These are phyloP conservation scores for Thumatha senex DNA, from an alignment of 2,888 invertebrate species.

Conservation along the genomic window DNA sequence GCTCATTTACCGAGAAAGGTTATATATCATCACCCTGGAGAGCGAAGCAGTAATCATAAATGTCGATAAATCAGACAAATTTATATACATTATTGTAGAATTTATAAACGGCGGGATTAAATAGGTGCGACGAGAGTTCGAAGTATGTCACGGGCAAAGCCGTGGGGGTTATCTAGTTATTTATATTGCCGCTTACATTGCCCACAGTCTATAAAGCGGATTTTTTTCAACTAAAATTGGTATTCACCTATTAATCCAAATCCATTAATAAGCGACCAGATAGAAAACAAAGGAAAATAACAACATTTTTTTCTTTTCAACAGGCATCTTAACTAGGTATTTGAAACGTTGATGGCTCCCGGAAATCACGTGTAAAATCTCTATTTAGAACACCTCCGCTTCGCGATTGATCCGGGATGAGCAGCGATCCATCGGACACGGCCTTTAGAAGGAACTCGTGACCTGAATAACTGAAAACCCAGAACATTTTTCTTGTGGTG, in stretches of 20 bases:
- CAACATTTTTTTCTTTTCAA: slow-evolving; percentile 34
- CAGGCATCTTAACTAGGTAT: slow-evolving; percentile 57
- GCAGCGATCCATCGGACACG: slow-evolving; percentile 73
- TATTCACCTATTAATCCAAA: background rate
- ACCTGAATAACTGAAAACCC: slow-evolving; percentile 66
- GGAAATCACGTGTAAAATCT: slow-evolving; percentile 82
- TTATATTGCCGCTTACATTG: too few relatives aligned
- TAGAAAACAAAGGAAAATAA: slow-evolving; percentile 2
- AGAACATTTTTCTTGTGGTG: slow-evolving; percentile 38
- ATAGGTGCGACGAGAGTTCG: too few relatives aligned
- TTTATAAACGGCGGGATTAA: too few relatives aligned
- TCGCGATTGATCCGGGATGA: slow-evolving; percentile 75
- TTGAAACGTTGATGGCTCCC: slow-evolving; percentile 47
- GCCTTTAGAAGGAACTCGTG: slow-evolving; percentile 70
- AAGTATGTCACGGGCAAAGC: too few relatives aligned
- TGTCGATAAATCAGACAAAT: too few relatives aligned
- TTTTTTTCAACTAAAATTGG: background rate
- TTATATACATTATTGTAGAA: too few relatives aligned
- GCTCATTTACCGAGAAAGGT: too few relatives aligned
- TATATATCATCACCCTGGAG: too few relatives aligned
- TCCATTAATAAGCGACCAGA: slow-evolving; percentile 12
- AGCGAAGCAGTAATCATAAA: too few relatives aligned
- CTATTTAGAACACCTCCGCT: slow-evolving; percentile 72
- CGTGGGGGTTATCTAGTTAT: too few relatives aligned
- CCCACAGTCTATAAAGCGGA: too few relatives aligned